phyloP scores from a whole-genome alignment of 2,797 vertebrate genomes.

The Sebastes iracundus region DNA sequence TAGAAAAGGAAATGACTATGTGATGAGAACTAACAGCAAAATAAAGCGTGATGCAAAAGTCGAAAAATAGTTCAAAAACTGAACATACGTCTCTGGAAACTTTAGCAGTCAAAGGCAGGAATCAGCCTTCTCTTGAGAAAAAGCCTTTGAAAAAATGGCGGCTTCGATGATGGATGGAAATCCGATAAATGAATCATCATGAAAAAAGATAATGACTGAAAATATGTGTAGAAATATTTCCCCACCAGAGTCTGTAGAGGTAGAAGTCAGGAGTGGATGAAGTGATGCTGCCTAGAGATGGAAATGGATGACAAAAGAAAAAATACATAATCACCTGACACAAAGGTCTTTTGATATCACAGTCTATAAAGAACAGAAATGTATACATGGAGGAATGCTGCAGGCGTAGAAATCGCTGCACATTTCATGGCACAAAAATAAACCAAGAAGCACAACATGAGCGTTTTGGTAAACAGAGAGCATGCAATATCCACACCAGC shows the following conservation, averaged over 20 bases:
- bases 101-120: neutral
- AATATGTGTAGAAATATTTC: neutral
- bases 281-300: constrained; percentile 17
- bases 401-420: neutral
- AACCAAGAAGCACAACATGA: neutral
- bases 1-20: neutral
- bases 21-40: neutral
- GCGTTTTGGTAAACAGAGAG: too few relatives aligned
- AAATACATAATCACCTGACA: neutral
- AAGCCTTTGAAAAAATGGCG: constrained; percentile 1
- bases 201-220: neutral
- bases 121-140: constrained; percentile 11
- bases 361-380: neutral
- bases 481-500: neutral
- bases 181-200: constrained; percentile 26
- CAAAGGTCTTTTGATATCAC: neutral
- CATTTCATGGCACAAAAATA: neutral
- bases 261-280: constrained; percentile 12
- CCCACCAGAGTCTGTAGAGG: constrained; percentile 20
- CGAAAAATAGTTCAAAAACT: neutral
- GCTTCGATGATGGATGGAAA: constrained; percentile 12
- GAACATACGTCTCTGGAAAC: neutral
- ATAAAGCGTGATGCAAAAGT: neutral
- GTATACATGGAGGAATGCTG: neutral
- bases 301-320: neutral